Base-by-base conservation (phyloP, 2,888 invertebrate genomes). In the Gymnosoma rotundatum region DNA sequence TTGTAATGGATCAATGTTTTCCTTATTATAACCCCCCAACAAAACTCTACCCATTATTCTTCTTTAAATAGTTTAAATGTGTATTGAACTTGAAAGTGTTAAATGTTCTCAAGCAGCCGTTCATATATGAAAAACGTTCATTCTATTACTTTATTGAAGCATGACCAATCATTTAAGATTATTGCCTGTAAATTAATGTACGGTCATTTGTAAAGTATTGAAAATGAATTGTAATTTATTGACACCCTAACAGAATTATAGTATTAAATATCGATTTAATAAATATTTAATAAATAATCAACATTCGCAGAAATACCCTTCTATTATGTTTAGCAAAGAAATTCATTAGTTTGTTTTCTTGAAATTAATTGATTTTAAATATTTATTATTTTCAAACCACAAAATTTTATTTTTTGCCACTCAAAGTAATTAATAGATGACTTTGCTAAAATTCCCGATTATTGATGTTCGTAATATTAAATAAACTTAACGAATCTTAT, bases 1-100 rank as follows among this genome's bases (percentile, higher is more conserved):
- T 70, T 63, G 63, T 78, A 70, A 56, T 66, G 48, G 12, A 58
- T 66, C 38, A 67, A 60, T 7, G 2, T 76, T 10, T 75, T 48
- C 1, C 6, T 32, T 32, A 7, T 32, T 2, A 6, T 32, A 7
- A 32, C 8, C 1, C 8, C 10, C n/a, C n/a, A n/a, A n/a, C n/a
- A n/a, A n/a, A n/a, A n/a, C n/a, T n/a, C n/a, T n/a, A n/a, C n/a
- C n/a, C n/a, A n/a, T 38, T 45, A 7, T 42, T 21, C n/a, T 4
- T 10, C 48, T 64, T 63, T 25, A 18, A 20, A 12, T n/a, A 14
- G 12, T 9, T 20, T 8, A 18, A 50, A 36, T 14, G 10, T 50
- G 32, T 10, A 0, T 64, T 20, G 56, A 6, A 16, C 36, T 36
- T 58, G 32, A 10, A 14, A 42, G 14, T 14, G 42, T 2, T 42